Evolutionary conservation across 1,140 invertebrate species (phyloP), one percentile per base, ranked within the genome.

Genomic region (Chymomyza costata): DNA sequence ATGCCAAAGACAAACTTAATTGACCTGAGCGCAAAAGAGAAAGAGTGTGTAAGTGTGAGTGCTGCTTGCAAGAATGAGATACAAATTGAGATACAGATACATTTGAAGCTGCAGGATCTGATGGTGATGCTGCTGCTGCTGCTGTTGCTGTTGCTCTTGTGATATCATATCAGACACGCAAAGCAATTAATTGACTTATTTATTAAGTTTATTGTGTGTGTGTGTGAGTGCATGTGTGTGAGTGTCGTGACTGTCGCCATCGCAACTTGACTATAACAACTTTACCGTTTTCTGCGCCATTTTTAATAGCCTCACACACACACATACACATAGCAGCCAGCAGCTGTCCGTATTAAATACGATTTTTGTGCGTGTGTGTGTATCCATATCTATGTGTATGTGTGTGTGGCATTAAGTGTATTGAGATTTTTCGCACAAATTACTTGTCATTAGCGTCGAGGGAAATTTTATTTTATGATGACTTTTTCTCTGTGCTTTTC

Each of bases 161-260:
- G 63, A 54, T 65, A 58, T 62, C 63, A 63, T 78, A 63, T 63
- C 65, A 78, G 44, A 21, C 43, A 57, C 66, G 41, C 53, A 38
- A 62, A 58, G 62, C 66, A 76, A 76, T 76, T 76, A 76, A 76
- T 76, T 76, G 70, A 76, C 70, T 76, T 76, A 76, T 76, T 76
- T 76, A 76, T 76, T 78, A 76, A 78, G 70, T 76, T 76, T 76
- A 78, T 76, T 76, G 71, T 74, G 65, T 32, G 34, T 19, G 17
- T 47, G 14, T 38, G 31, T 19, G 6, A 39, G 6, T 14, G 11
- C 35, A 1, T 35, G 15, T 28, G 14, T 39, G 32, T 35, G 17
- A 43, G 18, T n/a, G n/a, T n/a, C n/a, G 19, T 30, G 48, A 21
- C 39, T 46, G 43, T 37, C 60, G 48, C 51, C 55, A 58, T 61